Base-by-base conservation (phyloP, 2,113 vertebrate species). In the Sturnira hondurensis region DNA sequence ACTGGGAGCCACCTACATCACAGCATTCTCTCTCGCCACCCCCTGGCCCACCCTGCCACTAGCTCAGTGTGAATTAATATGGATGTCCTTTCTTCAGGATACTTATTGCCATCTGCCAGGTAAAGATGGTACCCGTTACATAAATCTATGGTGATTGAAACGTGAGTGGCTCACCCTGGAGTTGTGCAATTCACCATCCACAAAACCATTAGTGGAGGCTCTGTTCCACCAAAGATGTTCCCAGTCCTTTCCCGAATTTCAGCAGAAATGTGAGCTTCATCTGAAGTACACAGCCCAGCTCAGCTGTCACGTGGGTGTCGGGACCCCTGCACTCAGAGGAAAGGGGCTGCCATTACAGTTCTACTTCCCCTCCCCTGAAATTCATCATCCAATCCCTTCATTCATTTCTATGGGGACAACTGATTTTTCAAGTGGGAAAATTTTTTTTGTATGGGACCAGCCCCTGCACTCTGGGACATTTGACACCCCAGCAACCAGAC, bases 31-130 rank as follows among this genome's bases (percentile, higher is more conserved):
- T 70, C n/a, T 76, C 31, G 58, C 43, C 65, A 56, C 15, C 16
- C 78, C 16, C 31, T 41, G 33, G 43, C 41, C 11, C 65, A 70
- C 20, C 33, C 26, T 70, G 52, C 61, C 36, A 56, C 20, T 33
- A 93, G 38, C 61, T 78, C 70, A 65, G 58, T 19, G 26, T 52
- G 74, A 86, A 82, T 67, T 31, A 33, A 24, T 33, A 33, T 56
- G n/a, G 31, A 38, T 63, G 33, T 14, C 38, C 52, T 94, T 68
- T 94, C 61, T 89, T 89, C n/a, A n/a, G 67, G 91, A 77, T 58
- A 80, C 47, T 92, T 95, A 73, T 71, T 94, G 84, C 84, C 91
- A 95, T 84, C 93, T 65, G 61, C 68, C 93, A 96, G 94, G 76
- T 92, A 92, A 94, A 86, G 36, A 47, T 81, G 77, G 92, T 43